Base-by-base conservation (phyloP, 1,140 invertebrate genomes). In the Tetramorium alpestre region DNA sequence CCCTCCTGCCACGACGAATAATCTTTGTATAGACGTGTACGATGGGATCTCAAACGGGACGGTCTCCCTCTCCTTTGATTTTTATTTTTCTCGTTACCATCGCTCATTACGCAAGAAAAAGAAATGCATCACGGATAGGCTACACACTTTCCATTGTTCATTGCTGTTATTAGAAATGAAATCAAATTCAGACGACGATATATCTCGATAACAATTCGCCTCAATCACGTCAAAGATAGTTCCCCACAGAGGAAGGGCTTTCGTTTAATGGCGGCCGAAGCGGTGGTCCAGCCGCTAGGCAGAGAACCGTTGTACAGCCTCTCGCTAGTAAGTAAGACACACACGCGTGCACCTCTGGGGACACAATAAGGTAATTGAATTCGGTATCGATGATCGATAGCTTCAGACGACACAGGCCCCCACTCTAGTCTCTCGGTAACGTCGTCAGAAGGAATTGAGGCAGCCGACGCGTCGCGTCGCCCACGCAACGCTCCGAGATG, bases 361-460 rank as follows among this genome's bases (percentile, higher is more conserved):
- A 86, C 75, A 91, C 90, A 91, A 91, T 91, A 86, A 87, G 87
- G 85, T 91, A 91, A 90, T 90, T 90, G 90, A 90, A 90, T 91
- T 72, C 77, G 58, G 78, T 91, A 91, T 90, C 89, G 89, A 90
- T 90, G 89, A 90, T 90, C 89, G 80, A 90, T 90, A 90, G 89
- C 89, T 77, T 88, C 88, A 7, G 86, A 90, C 88, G 88, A 87
- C 70, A 81, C 65, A 75, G 28, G n/a, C 69, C 54, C 69, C 69
- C 70, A 73, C 67, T 13, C 13, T 8, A 33, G 69, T 72, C 89
- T 72, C 54, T 51, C 54, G 41, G 47, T 84, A 69, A 69, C 38
- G 28, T 73, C 58, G 77, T 87, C 86, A 87, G 81, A 75, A 90
- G 65, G 77, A 90, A 81, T 90, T 81, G 89, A 73, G 78, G 77